Base-by-base conservation (phyloP, 2,113 vertebrate genomes). In the Lepisosteus osseus region DNA sequence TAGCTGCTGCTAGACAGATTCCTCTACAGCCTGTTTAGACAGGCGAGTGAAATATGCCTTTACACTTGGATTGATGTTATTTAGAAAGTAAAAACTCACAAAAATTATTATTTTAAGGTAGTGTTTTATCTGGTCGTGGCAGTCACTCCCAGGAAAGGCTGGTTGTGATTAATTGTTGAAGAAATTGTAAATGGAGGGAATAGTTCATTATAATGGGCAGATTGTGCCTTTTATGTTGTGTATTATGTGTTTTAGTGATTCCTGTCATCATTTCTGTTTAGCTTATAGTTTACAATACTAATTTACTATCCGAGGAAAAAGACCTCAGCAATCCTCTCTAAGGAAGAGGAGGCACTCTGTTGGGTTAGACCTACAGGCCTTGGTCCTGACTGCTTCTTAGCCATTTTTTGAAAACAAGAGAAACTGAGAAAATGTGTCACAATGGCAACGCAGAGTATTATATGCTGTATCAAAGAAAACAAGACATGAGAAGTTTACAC, bases 41-140 rank as follows among this genome's bases (percentile, higher is more conserved):
- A 64, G 65, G 74, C 69, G 64, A 67, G 80, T 74, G 71, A 59
- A 75, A 69, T 56, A 69, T 69, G 71, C 66, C 73, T 66, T n/a
- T 76, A 73, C 54, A 62, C 9, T 59, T 66, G 77, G 73, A 87
- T 79, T 74, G 75, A 86, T 82, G 61, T 76, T 74, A 71, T 85
- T 84, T 83, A 79, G 76, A 78, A 72, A 70, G 68, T 41, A 56
- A 11, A 66, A 54, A 41, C 69, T 68, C 41, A 43, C 11, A 42
- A n/a, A 55, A 45, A 56, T 64, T 14, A 57, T 70, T 54, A 13
- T 77, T 82, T 45, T 29, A 15, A 57, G 40, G 1, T 7, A 13
- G 43, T 68, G 14, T 64, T 64, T 69, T 55, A 54, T 72, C 51
- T 45, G 43, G 47, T 51, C 42, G 29, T 9, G 65, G 70, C 9